Base-by-base conservation (phyloP, 2,797 vertebrate species). In the Rhinoraja longicauda region DNA sequence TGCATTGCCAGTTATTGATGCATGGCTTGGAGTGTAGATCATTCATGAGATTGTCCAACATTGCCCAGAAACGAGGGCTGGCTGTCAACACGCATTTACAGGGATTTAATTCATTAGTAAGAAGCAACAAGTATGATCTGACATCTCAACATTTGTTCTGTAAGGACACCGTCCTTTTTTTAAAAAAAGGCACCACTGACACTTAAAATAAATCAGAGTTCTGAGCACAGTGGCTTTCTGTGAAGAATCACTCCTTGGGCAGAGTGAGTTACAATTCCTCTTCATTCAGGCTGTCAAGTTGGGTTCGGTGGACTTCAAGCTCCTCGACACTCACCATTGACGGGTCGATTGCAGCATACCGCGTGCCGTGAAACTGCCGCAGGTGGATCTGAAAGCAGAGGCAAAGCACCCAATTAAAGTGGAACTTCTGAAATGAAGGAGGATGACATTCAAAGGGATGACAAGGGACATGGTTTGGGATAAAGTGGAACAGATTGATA, bases 341-440 rank as follows among this genome's bases (percentile, higher is more conserved):
- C 0, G 98, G 98, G 94, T 97, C 98, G 8, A 99, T 99, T 94
- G 99, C 99, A 0, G 99, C 98, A 0, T 98, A 98, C 19, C 98
- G 96, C 0, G 98, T 99, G 57, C 98, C 98, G 0, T 99, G 99
- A 95, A 99, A 99, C 94, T 99, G 99, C 53, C 98, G 97, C 93
- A 99, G 93, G 92, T 99, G 99, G 94, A 99, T 99, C 99, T 99
- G 95, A 53, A 0, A 70, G 93, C 93, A 93, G 57, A 93, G 72
- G 75, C 15, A 64, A 67, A 88, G 67, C 17, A 59, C 32, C n/a
- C 10, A 19, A 7, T 32, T 67, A 8, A 17, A 45, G 4, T 45
- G 45, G 45, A 45, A 2, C 45, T 45, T 45, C 45, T 45, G 45
- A 45, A 45, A 45, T 45, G 2, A 45, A 45, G 45, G 45, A 4